These are phyloP conservation scores for Phortica okadai DNA, from an alignment of 2,888 invertebrate species.

Conservation along the genomic window DNA sequence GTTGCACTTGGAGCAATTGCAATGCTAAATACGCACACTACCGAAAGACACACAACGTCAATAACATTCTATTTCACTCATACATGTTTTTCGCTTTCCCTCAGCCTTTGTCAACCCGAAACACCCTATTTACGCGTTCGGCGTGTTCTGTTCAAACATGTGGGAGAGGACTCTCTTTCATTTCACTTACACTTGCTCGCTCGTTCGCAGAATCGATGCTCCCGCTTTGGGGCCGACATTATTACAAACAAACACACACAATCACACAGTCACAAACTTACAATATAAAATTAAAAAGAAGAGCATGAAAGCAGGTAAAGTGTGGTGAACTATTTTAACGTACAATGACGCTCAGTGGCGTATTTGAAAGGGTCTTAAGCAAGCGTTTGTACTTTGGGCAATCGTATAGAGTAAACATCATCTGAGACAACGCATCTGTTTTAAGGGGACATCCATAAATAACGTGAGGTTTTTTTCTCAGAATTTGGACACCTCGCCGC, in stretches of 20 bases:
- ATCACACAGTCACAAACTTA: background rate
- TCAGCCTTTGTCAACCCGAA: background rate
- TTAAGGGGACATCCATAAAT: no score
- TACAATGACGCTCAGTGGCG: constrained; percentile 39
- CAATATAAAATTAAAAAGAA: background rate
- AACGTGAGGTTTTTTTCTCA: no score
- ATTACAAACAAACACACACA: background rate
- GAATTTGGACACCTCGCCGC: no score
- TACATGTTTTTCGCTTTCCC: background rate
- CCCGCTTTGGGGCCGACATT: constrained; percentile 3
- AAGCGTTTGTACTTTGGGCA: no score
- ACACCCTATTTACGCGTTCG: background rate
- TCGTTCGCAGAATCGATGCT: background rate
- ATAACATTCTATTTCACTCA: background rate
- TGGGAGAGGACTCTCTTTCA: constrained; percentile 10
- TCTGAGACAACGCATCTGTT: no score
- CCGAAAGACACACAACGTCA: background rate
- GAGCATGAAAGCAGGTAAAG: constrained; percentile 14
- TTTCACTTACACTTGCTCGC: constrained; percentile 8
- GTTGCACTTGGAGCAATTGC: constrained; percentile 23
- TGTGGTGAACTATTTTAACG: constrained; percentile 37
- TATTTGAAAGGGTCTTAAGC: no score
- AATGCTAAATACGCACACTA: background rate
- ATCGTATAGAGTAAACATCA: no score
- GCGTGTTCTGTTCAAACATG: constrained; percentile 1